Evolutionary conservation across 2,113 vertebrate genomes (phyloP).

Genomic region (Phalacrocorax carbo): DNA sequence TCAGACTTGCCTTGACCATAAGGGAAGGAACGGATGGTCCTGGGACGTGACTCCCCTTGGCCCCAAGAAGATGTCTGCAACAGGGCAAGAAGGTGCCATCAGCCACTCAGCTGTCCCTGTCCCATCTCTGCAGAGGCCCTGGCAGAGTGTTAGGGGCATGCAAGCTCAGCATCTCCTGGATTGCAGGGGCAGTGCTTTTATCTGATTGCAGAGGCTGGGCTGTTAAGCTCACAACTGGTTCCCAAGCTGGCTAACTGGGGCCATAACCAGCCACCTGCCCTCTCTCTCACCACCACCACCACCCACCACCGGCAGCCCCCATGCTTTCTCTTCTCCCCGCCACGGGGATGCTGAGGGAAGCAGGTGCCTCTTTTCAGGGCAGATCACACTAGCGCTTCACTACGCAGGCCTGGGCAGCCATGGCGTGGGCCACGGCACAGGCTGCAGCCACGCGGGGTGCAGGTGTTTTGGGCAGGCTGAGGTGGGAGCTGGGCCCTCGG

Average conservation of each 20-base stretch:
- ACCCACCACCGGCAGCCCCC: background rate
- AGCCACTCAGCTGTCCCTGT: background rate
- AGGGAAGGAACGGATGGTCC: background rate
- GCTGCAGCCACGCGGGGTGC: rapidly evolving
- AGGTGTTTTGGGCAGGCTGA: background rate
- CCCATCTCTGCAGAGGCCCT: background rate
- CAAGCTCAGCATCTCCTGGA: rapidly evolving
- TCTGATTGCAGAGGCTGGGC: background rate
- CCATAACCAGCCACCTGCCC: rapidly evolving
- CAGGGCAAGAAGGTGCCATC: background rate
- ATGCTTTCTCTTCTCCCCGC: background rate
- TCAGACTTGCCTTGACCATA: background rate
- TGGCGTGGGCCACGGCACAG: background rate
- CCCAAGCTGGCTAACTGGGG: background rate
- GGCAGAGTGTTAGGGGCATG: rapidly evolving
- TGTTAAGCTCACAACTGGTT: background rate
- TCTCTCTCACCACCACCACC: background rate
- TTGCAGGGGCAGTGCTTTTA: rapidly evolving
- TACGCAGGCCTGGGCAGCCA: background rate
- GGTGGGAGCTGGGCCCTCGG: rapidly evolving
- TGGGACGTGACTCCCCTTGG: rapidly evolving
- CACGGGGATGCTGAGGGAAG: background rate
- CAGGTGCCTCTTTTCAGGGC: background rate
- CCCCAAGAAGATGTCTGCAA: background rate
- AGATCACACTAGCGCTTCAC: rapidly evolving